Conservation (phyloP, 2,797 vertebrate species). For the Coccyzus lansbergi region DNA sequence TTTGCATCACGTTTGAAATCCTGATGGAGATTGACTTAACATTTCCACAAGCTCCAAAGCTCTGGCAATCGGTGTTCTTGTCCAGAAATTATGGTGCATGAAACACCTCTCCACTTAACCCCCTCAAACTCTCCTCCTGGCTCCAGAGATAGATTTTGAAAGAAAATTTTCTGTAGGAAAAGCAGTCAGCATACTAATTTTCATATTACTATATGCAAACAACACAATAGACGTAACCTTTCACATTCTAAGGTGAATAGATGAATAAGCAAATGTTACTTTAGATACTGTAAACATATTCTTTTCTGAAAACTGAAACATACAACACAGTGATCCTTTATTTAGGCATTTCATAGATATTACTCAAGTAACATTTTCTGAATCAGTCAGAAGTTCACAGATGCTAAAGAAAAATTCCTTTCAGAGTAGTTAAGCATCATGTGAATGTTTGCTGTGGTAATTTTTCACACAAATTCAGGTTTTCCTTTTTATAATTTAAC, state of each 20-base stretch:
- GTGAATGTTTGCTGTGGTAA: neutral
- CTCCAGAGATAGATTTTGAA: neutral
- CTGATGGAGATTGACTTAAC: neutral
- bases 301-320: neutral
- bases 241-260: fast-evolving
- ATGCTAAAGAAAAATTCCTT: neutral
- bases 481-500: neutral
- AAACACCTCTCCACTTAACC: neutral
- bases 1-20: neutral
- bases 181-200: fast-evolving
- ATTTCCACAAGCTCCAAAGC: neutral
- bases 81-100: neutral
- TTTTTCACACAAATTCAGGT: neutral
- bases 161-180: neutral
- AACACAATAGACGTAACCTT: neutral
- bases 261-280: neutral
- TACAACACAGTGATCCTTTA: neutral
- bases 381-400: neutral
- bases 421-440: neutral
- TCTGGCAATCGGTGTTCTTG: neutral
- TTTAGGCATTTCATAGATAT: neutral
- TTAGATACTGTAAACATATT: neutral
- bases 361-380: neutral
- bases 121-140: neutral
- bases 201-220: no score